Evolutionary conservation across 2,113 vertebrate species (phyloP).

Genomic region (Anguilla japonica): DNA sequence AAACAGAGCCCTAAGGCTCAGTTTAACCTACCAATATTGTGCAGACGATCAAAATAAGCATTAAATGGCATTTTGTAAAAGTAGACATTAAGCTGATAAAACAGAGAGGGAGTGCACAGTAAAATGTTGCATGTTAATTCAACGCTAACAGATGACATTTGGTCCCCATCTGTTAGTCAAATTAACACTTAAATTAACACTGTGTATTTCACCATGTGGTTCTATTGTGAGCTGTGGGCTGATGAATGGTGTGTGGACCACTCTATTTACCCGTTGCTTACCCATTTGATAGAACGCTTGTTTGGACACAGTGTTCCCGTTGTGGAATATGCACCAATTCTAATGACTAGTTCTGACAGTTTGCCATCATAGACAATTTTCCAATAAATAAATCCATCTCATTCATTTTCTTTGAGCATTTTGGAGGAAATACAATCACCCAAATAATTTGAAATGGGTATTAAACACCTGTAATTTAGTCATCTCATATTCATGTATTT

Average conservation of each 20-base stretch:
- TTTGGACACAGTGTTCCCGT: conserved; percentile 20
- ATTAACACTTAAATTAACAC: too few species aligned
- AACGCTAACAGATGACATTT: too few species aligned
- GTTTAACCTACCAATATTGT: neutral
- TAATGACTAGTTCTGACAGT: conserved; percentile 16
- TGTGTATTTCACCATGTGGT: neutral
- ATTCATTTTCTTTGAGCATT: conserved; percentile 18
- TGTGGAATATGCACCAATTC: conserved; percentile 13
- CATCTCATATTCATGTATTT: conserved; percentile 13
- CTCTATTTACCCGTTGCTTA: neutral
- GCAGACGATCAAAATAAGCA: neutral
- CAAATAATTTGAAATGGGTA: conserved; percentile 9
- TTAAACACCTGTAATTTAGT: conserved; percentile 16
- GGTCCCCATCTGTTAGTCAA: too few species aligned
- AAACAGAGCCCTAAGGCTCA: neutral
- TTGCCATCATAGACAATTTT: conserved; percentile 20
- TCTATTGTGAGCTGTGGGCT: neutral
- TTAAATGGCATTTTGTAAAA: neutral
- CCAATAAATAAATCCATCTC: conserved; percentile 17
- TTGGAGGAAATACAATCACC: conserved; percentile 9
- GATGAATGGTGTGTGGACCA: neutral
- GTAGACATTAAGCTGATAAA: neutral
- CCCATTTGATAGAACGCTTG: neutral
- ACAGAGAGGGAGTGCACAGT: neutral
- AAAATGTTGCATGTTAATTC: too few species aligned